A percentile compares a stretch with the other conserved stretches of the same genome.
Evolutionary conservation across 2,888 invertebrate species (phyloP).

Genomic region (Nephrotoma appendiculata): DNA sequence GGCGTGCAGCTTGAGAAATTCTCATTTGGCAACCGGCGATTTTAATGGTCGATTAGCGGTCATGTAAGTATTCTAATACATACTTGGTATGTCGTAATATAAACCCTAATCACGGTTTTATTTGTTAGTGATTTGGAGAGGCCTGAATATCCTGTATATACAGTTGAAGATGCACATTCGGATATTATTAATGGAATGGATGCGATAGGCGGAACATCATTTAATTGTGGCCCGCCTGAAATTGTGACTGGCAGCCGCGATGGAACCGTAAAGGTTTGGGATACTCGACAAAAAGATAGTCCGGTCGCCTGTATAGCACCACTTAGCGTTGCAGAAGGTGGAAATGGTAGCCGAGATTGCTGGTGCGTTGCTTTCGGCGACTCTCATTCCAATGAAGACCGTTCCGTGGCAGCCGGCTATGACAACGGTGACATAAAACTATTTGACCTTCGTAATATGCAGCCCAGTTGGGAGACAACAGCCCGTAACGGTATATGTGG

Average conservation of each 20-base stretch:
- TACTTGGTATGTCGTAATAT: background rate
- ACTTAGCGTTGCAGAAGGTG: constrained; percentile 30
- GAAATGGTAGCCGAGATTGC: constrained; percentile 67
- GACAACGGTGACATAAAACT: constrained; percentile 94
- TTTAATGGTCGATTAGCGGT: constrained; percentile 73
- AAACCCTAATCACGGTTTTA: background rate
- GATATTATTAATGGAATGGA: constrained; percentile 85
- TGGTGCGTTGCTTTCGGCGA: constrained; percentile 91
- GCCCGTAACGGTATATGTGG: constrained; percentile 83
- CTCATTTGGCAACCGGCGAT: constrained; percentile 81
- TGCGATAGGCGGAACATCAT: constrained; percentile 69
- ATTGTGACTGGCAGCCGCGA: constrained; percentile 88
- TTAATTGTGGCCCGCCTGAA: constrained; percentile 86
- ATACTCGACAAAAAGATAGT: constrained; percentile 72
- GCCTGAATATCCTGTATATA: constrained; percentile 56
- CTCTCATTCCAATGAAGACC: constrained; percentile 72
- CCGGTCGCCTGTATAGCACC: constrained; percentile 87
- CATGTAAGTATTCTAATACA: constrained; percentile 41
- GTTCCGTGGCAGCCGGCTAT: constrained; percentile 81
- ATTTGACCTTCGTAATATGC: constrained; percentile 76
- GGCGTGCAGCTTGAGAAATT: constrained; percentile 63
- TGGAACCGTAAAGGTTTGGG: constrained; percentile 93
- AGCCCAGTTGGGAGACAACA: constrained; percentile 79
- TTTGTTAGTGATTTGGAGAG: constrained; percentile 63
- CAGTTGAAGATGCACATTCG: constrained; percentile 58